phyloP scores from a whole-genome alignment of 2,888 invertebrate species.

The Megamerina dolium region DNA sequence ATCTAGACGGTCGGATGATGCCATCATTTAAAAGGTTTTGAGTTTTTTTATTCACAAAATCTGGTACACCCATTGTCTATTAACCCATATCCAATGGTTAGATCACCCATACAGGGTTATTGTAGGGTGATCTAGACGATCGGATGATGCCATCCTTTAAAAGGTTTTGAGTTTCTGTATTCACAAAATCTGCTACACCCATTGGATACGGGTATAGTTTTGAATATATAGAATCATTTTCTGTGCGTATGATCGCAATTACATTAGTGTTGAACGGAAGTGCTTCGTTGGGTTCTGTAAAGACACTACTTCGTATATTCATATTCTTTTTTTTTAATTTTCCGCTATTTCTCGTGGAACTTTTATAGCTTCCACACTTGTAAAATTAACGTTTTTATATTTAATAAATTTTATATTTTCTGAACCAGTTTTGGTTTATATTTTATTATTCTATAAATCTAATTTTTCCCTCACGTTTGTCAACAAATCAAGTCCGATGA shows the following conservation, averaged over 20 bases:
- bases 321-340: background rate
- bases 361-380: background rate
- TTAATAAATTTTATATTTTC: slow-evolving; percentile 11
- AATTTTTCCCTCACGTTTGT: slow-evolving; percentile 4
- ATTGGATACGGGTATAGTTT: slow-evolving; percentile 12
- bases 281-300: slow-evolving; percentile 12
- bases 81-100: slow-evolving; percentile 1
- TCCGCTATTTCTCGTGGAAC: background rate
- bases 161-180: slow-evolving; percentile 8
- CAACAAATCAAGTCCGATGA: slow-evolving; percentile 13
- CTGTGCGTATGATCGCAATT: slow-evolving; percentile 11
- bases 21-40: slow-evolving; percentile 8
- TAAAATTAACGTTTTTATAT: slow-evolving; percentile 8
- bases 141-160: slow-evolving; percentile 11
- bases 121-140: slow-evolving; percentile 11
- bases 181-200: slow-evolving; percentile 12
- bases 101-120: slow-evolving; percentile 13
- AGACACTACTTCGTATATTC: slow-evolving; percentile 6
- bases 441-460: slow-evolving; percentile 7
- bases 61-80: slow-evolving; percentile 7
- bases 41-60: slow-evolving; percentile 12
- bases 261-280: slow-evolving; percentile 11
- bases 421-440: slow-evolving; percentile 5
- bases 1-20: slow-evolving; percentile 12
- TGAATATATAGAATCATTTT: slow-evolving; percentile 10